These are phyloP conservation scores for Phrynocephalus vlangalii DNA, from an alignment of 2,797 vertebrate genomes.

Conservation along the genomic window DNA sequence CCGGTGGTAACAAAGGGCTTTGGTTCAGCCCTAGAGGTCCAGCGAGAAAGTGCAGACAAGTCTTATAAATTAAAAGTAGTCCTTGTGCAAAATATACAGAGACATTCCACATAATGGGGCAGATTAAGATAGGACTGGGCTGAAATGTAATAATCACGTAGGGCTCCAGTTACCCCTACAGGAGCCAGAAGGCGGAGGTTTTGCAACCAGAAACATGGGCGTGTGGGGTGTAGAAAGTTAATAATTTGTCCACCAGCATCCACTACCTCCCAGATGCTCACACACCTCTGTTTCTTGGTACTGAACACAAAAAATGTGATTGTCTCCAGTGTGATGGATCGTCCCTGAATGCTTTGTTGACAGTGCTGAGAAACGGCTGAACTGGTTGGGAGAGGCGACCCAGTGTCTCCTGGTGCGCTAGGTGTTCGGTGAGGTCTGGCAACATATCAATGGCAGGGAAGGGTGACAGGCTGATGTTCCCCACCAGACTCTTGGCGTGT, in stretches of 20 bases:
- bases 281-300: background rate
- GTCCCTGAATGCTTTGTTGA: background rate
- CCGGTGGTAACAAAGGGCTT: background rate
- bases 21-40: background rate
- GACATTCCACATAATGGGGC: background rate
- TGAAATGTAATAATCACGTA: background rate
- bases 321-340: background rate
- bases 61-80: constrained; percentile 35
- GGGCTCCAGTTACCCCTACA: background rate
- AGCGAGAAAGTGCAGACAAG: background rate
- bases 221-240: background rate
- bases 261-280: background rate
- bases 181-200: background rate
- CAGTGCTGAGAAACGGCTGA: background rate
- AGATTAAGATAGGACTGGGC: background rate
- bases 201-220: background rate
- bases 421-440: background rate
- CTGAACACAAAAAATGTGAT: too few species aligned
- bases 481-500: background rate
- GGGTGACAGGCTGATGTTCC: background rate
- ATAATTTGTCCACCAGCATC: background rate
- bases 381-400: background rate
- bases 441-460: background rate
- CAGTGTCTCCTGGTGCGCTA: background rate
- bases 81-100: constrained; percentile 47